Evolutionary conservation across 1,140 invertebrate species (phyloP).

Genomic region (Bactericera cockerelli): DNA sequence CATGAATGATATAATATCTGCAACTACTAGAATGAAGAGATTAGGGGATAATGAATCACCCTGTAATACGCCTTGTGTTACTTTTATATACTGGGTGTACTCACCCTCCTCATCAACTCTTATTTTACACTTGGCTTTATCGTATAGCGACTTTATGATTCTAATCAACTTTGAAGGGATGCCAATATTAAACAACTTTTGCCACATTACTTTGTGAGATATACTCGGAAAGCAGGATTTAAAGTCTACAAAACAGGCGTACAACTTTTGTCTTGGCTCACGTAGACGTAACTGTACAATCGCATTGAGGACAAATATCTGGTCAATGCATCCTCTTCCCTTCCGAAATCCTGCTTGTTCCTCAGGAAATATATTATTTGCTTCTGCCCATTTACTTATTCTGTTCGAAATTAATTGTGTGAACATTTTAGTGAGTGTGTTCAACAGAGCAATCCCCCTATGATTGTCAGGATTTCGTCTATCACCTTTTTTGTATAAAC

Average conservation of each 20-base stretch:
- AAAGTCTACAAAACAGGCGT: conserved; percentile 20
- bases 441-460: conserved; percentile 7
- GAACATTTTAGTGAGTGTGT: conserved; percentile 17
- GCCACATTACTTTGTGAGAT: conserved; percentile 16
- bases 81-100: not conserved
- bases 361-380: conserved; percentile 16
- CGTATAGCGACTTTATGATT: conserved; percentile 16
- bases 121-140: conserved; percentile 6
- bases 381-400: conserved; percentile 15
- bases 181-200: conserved; percentile 16
- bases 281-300: conserved; percentile 11
- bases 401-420: conserved; percentile 14
- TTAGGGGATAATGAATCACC: conserved; percentile 15
- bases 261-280: conserved; percentile 10
- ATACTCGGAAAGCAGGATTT: conserved; percentile 17
- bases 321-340: conserved; percentile 13
- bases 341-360: conserved; percentile 17
- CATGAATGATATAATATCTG: conserved; percentile 16
- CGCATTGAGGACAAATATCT: conserved; percentile 14
- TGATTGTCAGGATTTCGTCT: not conserved
- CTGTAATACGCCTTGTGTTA: conserved; percentile 17
- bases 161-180: conserved; percentile 18
- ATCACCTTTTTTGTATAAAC: not conserved
- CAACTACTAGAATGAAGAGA: conserved; percentile 16
- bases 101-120: conserved; percentile 7